phyloP scores from a whole-genome alignment of 2,888 invertebrate genomes.

The Heliconius ethilla region DNA sequence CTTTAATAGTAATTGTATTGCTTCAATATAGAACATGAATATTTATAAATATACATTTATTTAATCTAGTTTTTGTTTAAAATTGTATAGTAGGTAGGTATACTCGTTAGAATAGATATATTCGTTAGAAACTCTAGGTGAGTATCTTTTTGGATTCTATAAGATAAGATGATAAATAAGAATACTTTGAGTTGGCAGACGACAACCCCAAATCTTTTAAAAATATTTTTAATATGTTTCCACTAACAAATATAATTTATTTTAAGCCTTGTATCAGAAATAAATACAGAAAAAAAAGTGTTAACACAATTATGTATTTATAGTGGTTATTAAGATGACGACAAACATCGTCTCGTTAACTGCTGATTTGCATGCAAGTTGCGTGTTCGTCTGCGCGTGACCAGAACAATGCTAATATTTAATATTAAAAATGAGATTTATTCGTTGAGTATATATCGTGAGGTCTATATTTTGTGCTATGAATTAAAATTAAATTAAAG shows the following conservation, averaged over 20 bases:
- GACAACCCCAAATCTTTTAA: neutral
- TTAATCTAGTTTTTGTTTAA: neutral
- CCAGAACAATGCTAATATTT: slow-evolving; percentile 43
- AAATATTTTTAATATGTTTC: neutral
- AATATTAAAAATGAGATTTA: slow-evolving; percentile 43
- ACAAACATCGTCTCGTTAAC: slow-evolving; percentile 40
- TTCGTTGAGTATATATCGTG: slow-evolving; percentile 27
- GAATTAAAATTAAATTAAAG: slow-evolving; percentile 37
- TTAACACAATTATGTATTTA: slow-evolving; percentile 30
- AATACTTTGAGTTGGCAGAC: no score
- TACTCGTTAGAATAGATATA: no score
- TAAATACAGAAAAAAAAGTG: slow-evolving; percentile 8
- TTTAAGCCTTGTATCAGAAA: neutral
- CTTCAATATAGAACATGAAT: neutral
- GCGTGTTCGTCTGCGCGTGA: slow-evolving; percentile 42
- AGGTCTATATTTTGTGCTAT: slow-evolving; percentile 38
- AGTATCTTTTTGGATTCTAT: no score
- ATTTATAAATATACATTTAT: neutral
- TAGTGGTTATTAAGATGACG: slow-evolving; percentile 40
- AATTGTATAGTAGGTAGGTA: neutral
- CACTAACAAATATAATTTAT: neutral
- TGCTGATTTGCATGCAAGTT: slow-evolving; percentile 39
- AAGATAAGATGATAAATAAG: no score
- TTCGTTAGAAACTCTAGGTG: no score
- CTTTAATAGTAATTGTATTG: slow-evolving; percentile 13